Evolutionary conservation across 2,797 vertebrate genomes (phyloP).

Genomic region (Lepidocolaptes lacrymiger): DNA sequence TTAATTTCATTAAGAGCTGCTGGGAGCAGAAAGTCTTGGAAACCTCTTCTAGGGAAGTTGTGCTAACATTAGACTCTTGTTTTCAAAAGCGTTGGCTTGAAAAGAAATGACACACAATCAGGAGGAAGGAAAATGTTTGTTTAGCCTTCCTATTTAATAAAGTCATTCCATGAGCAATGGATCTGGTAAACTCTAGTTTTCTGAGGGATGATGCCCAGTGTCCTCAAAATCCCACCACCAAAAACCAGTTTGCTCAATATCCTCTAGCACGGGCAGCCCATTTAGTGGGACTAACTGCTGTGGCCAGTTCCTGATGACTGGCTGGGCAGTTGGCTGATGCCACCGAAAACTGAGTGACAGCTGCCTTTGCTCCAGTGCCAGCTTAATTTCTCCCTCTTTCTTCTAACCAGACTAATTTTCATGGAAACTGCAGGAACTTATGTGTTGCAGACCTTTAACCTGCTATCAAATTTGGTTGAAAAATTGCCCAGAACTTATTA

Average conservation of each 20-base stretch:
- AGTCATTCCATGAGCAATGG: not conserved
- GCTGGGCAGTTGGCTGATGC: not conserved
- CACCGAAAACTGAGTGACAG: conserved; percentile 8
- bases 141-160: conserved; percentile 37
- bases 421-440: conserved; percentile 4
- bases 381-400: conserved; percentile 1
- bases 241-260: not conserved
- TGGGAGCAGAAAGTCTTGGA: conserved; percentile 45
- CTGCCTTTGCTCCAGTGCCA: not conserved
- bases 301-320: not conserved
- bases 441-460: not conserved
- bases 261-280: not conserved
- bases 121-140: conserved; percentile 54
- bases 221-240: conserved; percentile 1
- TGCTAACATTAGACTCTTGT: conserved; percentile 57
- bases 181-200: conserved; percentile 22
- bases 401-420: not conserved
- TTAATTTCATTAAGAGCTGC: conserved; percentile 53
- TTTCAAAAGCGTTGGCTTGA: conserved; percentile 47
- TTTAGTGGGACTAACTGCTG: not conserved
- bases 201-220: not conserved
- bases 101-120: conserved; percentile 51
- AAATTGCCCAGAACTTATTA: conserved; percentile 23
- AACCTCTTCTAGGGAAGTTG: conserved; percentile 56
- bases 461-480: not conserved